Percentiles rank a stretch among this genome's conserved stretches.
Evolutionary conservation across 2,113 vertebrate genomes (phyloP).

Genomic region (Petromus typicus): DNA sequence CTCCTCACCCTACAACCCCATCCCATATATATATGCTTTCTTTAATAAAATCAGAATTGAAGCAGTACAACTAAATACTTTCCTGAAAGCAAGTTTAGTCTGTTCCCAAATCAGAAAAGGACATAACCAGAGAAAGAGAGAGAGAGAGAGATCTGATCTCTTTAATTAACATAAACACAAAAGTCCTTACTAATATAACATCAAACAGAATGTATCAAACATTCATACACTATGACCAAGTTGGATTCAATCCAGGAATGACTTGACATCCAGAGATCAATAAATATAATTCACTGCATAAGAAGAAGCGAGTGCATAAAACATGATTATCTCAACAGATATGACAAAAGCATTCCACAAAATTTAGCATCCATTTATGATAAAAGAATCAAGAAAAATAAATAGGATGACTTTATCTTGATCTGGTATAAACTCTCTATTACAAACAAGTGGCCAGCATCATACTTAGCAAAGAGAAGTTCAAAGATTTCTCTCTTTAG

Average conservation of each 20-base stretch:
- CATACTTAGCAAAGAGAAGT: neutral
- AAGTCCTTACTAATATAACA: neutral
- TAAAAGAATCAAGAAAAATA: neutral
- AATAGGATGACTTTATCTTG: neutral
- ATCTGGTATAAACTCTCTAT: neutral
- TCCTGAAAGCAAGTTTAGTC: neutral
- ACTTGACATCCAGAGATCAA: neutral
- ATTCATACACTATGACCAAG: neutral
- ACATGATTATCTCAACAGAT: neutral
- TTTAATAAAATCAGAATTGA: neutral
- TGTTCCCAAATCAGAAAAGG: neutral
- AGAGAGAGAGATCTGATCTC: neutral
- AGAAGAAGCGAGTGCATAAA: neutral
- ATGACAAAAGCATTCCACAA: neutral
- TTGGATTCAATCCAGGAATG: neutral
- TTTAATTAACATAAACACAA: neutral
- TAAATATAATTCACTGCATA: neutral
- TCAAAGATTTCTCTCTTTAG: too few relatives aligned
- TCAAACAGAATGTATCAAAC: neutral
- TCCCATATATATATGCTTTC: too few relatives aligned
- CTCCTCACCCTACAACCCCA: too few relatives aligned
- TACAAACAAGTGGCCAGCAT: neutral
- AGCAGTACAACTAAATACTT: neutral
- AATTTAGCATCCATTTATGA: neutral
- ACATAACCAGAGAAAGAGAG: neutral